Percentiles rank a stretch among this genome's conserved stretches.
phyloP scores from a whole-genome alignment of 2,797 vertebrate genomes.

The Mormyrus hasselquistii region DNA sequence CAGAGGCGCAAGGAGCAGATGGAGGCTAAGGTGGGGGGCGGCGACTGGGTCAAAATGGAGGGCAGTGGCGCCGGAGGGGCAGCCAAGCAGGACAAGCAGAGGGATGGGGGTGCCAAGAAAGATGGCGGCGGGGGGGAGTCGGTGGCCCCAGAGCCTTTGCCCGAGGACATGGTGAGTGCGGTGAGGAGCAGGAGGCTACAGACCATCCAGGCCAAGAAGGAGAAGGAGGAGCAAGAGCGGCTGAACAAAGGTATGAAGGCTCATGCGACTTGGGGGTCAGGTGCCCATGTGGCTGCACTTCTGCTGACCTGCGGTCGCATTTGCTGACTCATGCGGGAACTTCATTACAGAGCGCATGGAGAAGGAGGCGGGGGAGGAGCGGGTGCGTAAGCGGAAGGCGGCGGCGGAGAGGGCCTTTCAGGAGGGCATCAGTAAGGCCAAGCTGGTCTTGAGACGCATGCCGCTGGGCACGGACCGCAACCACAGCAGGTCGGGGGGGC shows the following conservation, averaged over 20 bases:
- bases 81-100: constrained; percentile 71
- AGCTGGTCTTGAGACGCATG: constrained; percentile 76
- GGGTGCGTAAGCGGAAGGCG: constrained; percentile 77
- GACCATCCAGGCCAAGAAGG: constrained; percentile 87
- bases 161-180: constrained; percentile 89
- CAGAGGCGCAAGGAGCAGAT: constrained; percentile 78
- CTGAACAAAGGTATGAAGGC: constrained; percentile 76
- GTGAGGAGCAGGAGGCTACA: constrained; percentile 89
- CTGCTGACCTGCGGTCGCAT: not conserved
- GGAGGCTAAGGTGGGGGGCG: constrained; percentile 73
- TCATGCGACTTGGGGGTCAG: not conserved
- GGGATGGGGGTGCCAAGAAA: constrained; percentile 40
- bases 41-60: constrained; percentile 24
- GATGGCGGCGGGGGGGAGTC: constrained; percentile 45
- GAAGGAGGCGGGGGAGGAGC: constrained; percentile 86
- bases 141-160: constrained; percentile 56
- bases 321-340: not conserved
- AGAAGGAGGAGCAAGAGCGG: constrained; percentile 84
- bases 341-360: constrained; percentile 76
- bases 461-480: constrained; percentile 91
- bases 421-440: constrained; percentile 85
- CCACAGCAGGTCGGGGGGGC: constrained; percentile 77
- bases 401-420: constrained; percentile 83
- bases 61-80: constrained; percentile 46
- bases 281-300: not conserved